phyloP scores from a whole-genome alignment of 2,888 invertebrate genomes.

The Eupsilia transversa region DNA sequence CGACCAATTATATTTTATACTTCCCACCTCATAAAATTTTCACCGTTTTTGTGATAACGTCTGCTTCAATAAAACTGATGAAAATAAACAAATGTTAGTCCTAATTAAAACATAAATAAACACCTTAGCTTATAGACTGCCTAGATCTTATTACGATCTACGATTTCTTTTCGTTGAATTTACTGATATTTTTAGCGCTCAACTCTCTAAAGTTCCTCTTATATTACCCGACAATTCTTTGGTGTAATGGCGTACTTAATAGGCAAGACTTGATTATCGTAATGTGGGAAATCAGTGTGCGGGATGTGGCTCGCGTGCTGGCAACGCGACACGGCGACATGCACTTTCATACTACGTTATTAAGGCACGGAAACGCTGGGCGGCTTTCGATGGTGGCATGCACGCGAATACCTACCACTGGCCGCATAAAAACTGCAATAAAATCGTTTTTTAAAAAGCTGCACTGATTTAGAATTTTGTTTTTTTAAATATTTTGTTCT shows the following conservation, averaged over 20 bases:
- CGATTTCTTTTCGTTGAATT: conserved; percentile 54
- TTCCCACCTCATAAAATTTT: conserved; percentile 44
- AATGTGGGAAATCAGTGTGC: conserved; percentile 70
- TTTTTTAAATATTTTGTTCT: not conserved
- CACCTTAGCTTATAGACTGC: not conserved
- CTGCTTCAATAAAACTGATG: conserved; percentile 19
- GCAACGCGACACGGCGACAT: conserved; percentile 60
- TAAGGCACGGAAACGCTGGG: conserved; percentile 72
- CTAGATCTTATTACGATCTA: conserved; percentile 32
- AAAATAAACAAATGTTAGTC: not conserved
- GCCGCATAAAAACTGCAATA: conserved; percentile 65
- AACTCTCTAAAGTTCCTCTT: conserved; percentile 67
- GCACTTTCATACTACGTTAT: conserved; percentile 74
- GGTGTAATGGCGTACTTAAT: conserved; percentile 67
- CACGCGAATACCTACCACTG: conserved; percentile 68
- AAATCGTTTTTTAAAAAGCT: conserved; percentile 39
- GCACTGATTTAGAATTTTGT: not conserved
- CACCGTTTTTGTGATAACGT: conserved; percentile 32
- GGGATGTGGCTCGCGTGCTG: conserved; percentile 69
- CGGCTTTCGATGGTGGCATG: conserved; percentile 74
- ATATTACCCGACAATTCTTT: conserved; percentile 72
- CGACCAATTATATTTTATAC: conserved; percentile 35
- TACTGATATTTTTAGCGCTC: conserved; percentile 51
- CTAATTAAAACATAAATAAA: conserved; percentile 10
- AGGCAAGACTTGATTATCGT: conserved; percentile 73